Base-by-base conservation (phyloP, 2,113 vertebrate species). In the Chloropsis cyanopogon region DNA sequence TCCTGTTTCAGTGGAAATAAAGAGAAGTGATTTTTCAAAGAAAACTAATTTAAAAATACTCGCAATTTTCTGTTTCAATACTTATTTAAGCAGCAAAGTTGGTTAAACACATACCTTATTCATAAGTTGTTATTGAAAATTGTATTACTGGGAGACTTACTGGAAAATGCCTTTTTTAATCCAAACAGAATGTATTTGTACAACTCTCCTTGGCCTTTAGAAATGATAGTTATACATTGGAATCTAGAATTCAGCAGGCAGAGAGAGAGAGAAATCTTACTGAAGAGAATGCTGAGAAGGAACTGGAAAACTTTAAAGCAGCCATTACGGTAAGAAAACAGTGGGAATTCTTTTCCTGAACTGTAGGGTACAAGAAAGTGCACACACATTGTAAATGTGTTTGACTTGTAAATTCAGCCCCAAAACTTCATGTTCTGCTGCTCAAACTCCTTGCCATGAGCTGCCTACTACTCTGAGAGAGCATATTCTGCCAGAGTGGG, bases 181-280 rank as follows among this genome's bases (percentile, higher is more conserved):
- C 85, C 97, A 92, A 75, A 95, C 98, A 99, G 99, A 99, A 99
- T 77, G 99, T 99, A 31, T 99, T 99, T 95, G 97, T 99, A 84
- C 99, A 99, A 96, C 98, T 99, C 92, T 99, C 99, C 75, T 98
- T 99, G 97, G 99, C 99, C n/a, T 99, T 98, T 98, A 99, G 99
- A 95, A 99, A 99, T 86, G 99, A 99, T 97, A 99, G 99, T 96
- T 99, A 99, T 92, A 99, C 99, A 20, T 97, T 99, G 97, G 99
- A 99, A 96, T 98, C 98, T 37, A 98, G 99, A 94, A 98, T 99
- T 95, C 98, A 98, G 87, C 99, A 99, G 95, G 98, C 99, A 8
- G 99, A 99, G 97, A 98, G 99, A 65, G 99, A 99, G 95, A 98
- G 99, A 90, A 99, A 98, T 96, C 97, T 99, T 93, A 99, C 98